These are phyloP conservation scores for Myocastor coypus DNA, from an alignment of 2,113 vertebrate genomes.

Conservation along the genomic window DNA sequence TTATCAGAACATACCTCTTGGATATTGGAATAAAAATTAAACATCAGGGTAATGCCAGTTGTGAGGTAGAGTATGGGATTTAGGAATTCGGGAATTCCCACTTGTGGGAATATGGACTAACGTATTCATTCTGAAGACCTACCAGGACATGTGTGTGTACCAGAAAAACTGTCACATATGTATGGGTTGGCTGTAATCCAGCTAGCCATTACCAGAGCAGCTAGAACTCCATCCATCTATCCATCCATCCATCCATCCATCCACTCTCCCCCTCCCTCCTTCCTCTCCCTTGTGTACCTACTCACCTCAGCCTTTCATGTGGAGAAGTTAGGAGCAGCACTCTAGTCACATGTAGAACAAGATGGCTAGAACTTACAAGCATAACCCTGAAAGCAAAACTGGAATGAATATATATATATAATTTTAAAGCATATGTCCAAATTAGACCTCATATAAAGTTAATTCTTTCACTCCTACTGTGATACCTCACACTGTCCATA, in stretches of 20 bases:
- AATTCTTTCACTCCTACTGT: not conserved
- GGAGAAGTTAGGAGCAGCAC: not conserved
- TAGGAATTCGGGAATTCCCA: not conserved
- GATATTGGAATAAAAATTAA: slow-evolving; percentile 26
- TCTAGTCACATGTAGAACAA: not conserved
- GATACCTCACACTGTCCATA: not conserved
- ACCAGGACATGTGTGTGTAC: not conserved
- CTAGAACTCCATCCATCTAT: not conserved
- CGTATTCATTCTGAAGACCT: not conserved
- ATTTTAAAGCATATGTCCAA: not conserved
- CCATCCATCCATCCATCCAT: not conserved
- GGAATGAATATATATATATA: not conserved
- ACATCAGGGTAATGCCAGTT: not conserved
- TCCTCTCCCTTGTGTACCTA: not conserved
- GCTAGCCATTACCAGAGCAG: not conserved
- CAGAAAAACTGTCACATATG: not conserved
- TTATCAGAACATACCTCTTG: not conserved
- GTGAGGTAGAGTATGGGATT: not conserved
- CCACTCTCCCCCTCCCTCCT: not conserved
- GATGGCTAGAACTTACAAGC: not conserved
- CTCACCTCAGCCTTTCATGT: not conserved
- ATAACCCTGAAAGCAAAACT: not conserved
- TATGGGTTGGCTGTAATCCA: not conserved
- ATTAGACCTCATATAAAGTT: not conserved
- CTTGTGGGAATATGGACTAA: not conserved